Evolutionary conservation across 2,888 invertebrate species (phyloP).

Genomic region (Euphydryas editha): DNA sequence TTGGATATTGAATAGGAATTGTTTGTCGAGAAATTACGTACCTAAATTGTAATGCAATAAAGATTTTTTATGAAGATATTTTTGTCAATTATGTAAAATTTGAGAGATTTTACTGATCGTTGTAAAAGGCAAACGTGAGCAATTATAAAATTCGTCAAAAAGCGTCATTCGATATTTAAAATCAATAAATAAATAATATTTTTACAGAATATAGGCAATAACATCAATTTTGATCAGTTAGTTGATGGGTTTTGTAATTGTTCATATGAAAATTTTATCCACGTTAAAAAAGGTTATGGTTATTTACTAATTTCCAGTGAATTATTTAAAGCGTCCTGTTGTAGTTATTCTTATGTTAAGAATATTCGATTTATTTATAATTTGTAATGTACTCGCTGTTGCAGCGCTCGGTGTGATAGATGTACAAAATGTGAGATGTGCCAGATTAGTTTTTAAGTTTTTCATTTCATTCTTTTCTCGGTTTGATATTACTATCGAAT

Average conservation of each 20-base stretch:
- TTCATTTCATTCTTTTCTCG: conserved; percentile 22
- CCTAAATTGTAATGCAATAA: conserved; percentile 20
- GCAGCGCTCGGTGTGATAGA: conserved; percentile 58
- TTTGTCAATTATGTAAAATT: conserved; percentile 38
- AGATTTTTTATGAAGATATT: conserved; percentile 21
- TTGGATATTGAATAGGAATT: not conserved
- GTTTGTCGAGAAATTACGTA: conserved; percentile 14
- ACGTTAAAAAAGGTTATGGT: conserved; percentile 31
- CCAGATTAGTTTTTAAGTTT: conserved; percentile 58
- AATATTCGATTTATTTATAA: conserved; percentile 71
- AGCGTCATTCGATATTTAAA: too few species aligned
- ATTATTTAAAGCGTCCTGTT: conserved; percentile 57
- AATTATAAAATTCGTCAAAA: conserved; percentile 30
- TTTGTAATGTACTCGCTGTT: conserved; percentile 43
- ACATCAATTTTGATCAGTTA: too few species aligned
- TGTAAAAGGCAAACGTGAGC: conserved; percentile 23
- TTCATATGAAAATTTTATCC: conserved; percentile 8
- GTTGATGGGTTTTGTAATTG: conserved; percentile 30
- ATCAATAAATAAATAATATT: too few species aligned
- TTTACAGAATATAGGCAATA: too few species aligned
- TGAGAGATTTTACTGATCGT: conserved; percentile 38
- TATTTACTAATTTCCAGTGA: conserved; percentile 59
- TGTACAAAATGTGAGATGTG: conserved; percentile 63
- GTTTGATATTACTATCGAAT: conserved; percentile 33
- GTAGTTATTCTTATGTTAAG: conserved; percentile 81